phyloP scores from a whole-genome alignment of 2,113 vertebrate genomes.

The Nibea coibor region DNA sequence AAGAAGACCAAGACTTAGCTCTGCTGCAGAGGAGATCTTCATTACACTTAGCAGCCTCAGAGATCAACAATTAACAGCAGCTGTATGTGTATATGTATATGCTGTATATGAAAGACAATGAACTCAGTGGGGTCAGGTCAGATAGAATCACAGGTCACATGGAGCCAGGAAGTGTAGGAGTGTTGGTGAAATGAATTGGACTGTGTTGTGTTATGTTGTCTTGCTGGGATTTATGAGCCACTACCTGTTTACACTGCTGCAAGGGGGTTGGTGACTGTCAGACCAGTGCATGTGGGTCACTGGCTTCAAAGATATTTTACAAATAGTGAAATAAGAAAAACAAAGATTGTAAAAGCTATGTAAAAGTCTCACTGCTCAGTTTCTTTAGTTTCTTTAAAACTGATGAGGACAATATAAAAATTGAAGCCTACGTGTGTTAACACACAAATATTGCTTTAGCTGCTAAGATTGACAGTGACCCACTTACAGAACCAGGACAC shows the following conservation, averaged over 20 bases:
- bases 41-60: too few species aligned
- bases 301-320: background rate
- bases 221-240: constrained; percentile 61
- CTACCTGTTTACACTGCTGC: constrained; percentile 7
- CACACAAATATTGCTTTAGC: constrained; percentile 30
- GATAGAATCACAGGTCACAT: constrained; percentile 8
- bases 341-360: background rate
- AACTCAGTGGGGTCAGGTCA: constrained; percentile 10
- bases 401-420: background rate
- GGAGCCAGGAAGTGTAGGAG: background rate
- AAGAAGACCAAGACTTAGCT: too few species aligned
- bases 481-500: constrained; percentile 15
- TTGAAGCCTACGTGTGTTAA: constrained; percentile 1
- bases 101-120: background rate
- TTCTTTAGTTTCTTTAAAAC: background rate
- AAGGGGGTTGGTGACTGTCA: background rate
- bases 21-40: too few species aligned
- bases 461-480: constrained; percentile 6
- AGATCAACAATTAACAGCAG: too few species aligned
- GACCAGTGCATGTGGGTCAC: background rate
- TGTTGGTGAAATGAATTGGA: constrained; percentile 2
- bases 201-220: constrained; percentile 41
- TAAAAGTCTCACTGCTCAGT: background rate
- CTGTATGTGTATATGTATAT: too few species aligned
- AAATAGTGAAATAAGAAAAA: too few species aligned